Base-by-base conservation (phyloP, 2,797 vertebrate species). In the Thalassophryne amazonica region DNA sequence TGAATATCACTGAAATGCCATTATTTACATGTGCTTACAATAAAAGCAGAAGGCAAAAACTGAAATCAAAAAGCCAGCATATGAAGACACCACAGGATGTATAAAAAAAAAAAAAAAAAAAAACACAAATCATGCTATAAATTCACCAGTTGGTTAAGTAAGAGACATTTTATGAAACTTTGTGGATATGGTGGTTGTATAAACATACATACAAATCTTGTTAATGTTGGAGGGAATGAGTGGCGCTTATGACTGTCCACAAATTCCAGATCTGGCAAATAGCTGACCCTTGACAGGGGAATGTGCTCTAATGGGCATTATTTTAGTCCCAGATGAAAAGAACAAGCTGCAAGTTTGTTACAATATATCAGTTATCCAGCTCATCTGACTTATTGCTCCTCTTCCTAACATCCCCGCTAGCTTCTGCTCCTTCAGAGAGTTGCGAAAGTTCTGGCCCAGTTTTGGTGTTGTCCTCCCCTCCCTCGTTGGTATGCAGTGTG, bases 311-410 rank as follows among this genome's bases (percentile, higher is more conserved):
- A n/a, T n/a, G n/a, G n/a, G n/a, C n/a, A n/a, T n/a, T n/a, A n/a
- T n/a, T n/a, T n/a, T n/a, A n/a, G n/a, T n/a, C n/a, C n/a, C n/a
- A n/a, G n/a, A n/a, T n/a, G n/a, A n/a, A 58, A 23, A 30, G 13
- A 15, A 38, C 28, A 18, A 35, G 13, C 7, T 42, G 31, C 1
- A 1, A 23, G 56, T 89, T 60, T 91, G 82, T 38, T 12, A 13
- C 17, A 32, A 16, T 18, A 10, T 6, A 34, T 93, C 86, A 56
- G 86, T 93, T 37, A 83, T 76, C 60, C 87, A 88, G 86, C 2
- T 94, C 92, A 9, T 94, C 93, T 10, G 73, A 50, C 69, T 90
- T 91, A 15, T 86, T 63, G 37, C 77, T 92, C 80, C 93, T 91
- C 69, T 86, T 93, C 46, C 91, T 92, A 20, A 81, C 46, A 34